Evolutionary conservation across 2,797 vertebrate genomes (phyloP), one percentile per base, ranked within the genome.

Genomic region (Cossypha dichroa): DNA sequence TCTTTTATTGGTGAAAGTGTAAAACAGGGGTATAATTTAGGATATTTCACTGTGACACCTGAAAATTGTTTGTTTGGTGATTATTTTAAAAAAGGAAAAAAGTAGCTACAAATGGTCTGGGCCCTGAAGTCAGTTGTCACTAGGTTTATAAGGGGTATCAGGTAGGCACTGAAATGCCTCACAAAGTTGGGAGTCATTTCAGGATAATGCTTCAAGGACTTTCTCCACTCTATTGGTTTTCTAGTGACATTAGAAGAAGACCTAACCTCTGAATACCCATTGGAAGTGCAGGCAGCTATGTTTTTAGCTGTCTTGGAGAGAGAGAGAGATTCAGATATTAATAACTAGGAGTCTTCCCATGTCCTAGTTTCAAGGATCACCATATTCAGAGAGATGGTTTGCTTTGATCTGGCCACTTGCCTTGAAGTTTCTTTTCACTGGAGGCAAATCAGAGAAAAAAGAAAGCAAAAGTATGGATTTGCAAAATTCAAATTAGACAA

Each of bases 321-420:
- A 62, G 56, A 62, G 41, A 73, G 15, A 85, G 2, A 54, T 73
- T 89, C 56, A 82, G 80, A n/a, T 93, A 45, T 87, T 88, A 92
- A 82, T 63, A 92, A 83, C 36, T 45, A 85, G 28, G 36, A 92
- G 72, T 79, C 64, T 94, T 89, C 75, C 36, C 40, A 40, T 91
- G 93, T 76, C 81, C 95, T 91, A 92, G 67, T 96, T 95, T 93
- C 82, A 80, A 80, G 83, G 68, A 79, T 93, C 89, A 91, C 78
- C 67, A 48, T 89, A 86, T 82, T 92, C 63, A 87, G 78, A 92
- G 64, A 86, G 63, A 66, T 67, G n/a, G 26, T 41, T 69, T 87
- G 36, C 91, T 94, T 96, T 95, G 81, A 94, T 96, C 84, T 87
- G 91, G 60, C 78, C 81, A 63, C 54, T 91, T 91, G 77, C 95